phyloP scores from a whole-genome alignment of 2,797 vertebrate genomes.

The Anniella stebbinsi region DNA sequence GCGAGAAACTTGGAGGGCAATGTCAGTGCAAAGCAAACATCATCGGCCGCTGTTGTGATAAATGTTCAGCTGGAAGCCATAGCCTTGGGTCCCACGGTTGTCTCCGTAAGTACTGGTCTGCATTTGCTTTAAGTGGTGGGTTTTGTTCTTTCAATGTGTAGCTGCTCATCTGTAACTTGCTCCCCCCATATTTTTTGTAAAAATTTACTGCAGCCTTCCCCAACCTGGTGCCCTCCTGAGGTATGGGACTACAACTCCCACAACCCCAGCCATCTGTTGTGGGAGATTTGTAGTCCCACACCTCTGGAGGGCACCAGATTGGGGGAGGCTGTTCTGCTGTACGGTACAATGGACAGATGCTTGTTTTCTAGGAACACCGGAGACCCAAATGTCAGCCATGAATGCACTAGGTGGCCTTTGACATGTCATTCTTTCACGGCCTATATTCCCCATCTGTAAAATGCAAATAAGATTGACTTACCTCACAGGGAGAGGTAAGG shows the following conservation, averaged over 20 bases:
- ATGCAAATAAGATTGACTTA: background rate
- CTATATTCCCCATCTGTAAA: background rate
- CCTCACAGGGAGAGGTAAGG: too few relatives aligned
- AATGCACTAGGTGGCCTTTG: background rate
- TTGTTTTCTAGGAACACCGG: background rate
- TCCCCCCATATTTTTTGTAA: too few relatives aligned
- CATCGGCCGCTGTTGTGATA: slow-evolving; percentile 86
- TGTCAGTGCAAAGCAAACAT: slow-evolving; percentile 88
- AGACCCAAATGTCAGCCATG: background rate
- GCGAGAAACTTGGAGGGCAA: slow-evolving; percentile 84
- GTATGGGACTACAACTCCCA: too few relatives aligned
- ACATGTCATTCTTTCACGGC: background rate
- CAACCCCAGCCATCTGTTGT: too few relatives aligned
- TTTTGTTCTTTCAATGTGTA: background rate
- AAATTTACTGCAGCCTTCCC: too few relatives aligned
- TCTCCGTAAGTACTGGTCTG: slow-evolving; percentile 75
- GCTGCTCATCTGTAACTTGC: background rate
- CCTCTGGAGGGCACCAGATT: too few relatives aligned
- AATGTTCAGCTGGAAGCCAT: slow-evolving; percentile 84
- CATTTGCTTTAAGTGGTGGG: background rate
- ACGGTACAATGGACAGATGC: background rate
- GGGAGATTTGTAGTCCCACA: too few relatives aligned
- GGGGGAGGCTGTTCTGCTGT: background rate
- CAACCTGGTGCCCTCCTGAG: too few relatives aligned
- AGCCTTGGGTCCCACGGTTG: slow-evolving; percentile 86